Conservation (phyloP, 2,113 vertebrate genomes). For the Oreocharis arfaki region DNA sequence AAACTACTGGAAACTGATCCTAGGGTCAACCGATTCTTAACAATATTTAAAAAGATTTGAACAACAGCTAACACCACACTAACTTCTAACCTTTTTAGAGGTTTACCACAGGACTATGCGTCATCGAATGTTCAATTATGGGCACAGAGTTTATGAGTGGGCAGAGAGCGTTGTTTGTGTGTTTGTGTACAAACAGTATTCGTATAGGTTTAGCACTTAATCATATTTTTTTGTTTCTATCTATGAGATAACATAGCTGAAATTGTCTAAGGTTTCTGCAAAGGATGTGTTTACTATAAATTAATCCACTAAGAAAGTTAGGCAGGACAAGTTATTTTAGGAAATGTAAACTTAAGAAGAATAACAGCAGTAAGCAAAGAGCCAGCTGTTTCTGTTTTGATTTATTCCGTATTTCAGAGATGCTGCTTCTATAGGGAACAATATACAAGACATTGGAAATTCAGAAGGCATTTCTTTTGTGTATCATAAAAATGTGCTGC, state of each 20-base stretch:
- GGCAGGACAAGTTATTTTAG: conserved; percentile 51
- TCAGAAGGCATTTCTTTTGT: conserved; percentile 85
- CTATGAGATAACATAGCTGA: conserved; percentile 30
- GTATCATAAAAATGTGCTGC: conserved; percentile 80
- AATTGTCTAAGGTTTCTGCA: conserved; percentile 55
- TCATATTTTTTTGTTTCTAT: conserved; percentile 57
- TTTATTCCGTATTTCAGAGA: conserved; percentile 84
- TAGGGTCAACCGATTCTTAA: conserved; percentile 7
- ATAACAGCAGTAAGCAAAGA: conserved; percentile 66
- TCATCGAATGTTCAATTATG: not conserved
- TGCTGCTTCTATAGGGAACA: conserved; percentile 79
- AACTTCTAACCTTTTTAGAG: not conserved
- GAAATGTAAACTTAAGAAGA: conserved; percentile 64
- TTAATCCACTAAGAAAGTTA: conserved; percentile 69
- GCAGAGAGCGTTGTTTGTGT: not conserved
- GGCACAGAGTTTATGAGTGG: not conserved
- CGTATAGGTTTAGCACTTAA: conserved; percentile 38
- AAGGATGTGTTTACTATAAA: conserved; percentile 55
- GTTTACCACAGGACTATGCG: conserved; percentile 17
- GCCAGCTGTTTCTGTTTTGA: conserved; percentile 78
- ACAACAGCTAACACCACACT: not conserved
- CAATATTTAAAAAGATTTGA: not conserved
- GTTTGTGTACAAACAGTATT: conserved; percentile 5
- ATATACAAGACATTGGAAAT: conserved; percentile 81
- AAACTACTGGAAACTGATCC: not conserved